These are phyloP conservation scores for Timema podura DNA, from an alignment of 2,888 invertebrate genomes.

Conservation along the genomic window DNA sequence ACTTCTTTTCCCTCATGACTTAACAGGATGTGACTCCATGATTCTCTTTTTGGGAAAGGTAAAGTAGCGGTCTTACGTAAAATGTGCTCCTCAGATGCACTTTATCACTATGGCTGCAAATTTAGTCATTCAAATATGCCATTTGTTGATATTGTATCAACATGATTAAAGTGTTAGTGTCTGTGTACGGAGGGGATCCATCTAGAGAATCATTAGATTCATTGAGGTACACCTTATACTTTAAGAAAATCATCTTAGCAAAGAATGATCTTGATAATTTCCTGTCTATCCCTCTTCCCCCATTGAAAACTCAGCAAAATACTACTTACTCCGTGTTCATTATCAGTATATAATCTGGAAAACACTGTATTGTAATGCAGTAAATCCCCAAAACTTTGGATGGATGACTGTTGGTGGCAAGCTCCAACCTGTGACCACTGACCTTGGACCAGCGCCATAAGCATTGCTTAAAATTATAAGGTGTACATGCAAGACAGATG, in stretches of 20 bases:
- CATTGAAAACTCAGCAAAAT: no score
- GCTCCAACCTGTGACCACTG: no score
- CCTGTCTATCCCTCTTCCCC: no score
- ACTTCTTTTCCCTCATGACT: neutral
- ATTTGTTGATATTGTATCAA: neutral
- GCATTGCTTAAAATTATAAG: no score
- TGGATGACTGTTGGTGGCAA: no score
- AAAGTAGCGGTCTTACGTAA: neutral
- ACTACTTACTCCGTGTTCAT: no score
- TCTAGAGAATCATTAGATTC: neutral
- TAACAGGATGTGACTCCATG: neutral
- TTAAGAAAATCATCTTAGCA: neutral
- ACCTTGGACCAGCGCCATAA: no score
- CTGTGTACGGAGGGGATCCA: conserved; percentile 2
- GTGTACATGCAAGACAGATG: no score
- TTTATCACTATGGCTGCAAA: neutral
- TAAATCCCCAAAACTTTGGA: no score
- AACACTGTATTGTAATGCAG: no score
- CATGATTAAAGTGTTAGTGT: neutral
- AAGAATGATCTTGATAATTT: neutral
- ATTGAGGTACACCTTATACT: neutral
- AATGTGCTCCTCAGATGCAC: neutral
- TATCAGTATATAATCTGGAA: no score
- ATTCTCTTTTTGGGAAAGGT: neutral
- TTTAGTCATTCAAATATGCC: neutral